Evolutionary conservation across 1,140 invertebrate species (phyloP).

Genomic region (Papilio helenus): DNA sequence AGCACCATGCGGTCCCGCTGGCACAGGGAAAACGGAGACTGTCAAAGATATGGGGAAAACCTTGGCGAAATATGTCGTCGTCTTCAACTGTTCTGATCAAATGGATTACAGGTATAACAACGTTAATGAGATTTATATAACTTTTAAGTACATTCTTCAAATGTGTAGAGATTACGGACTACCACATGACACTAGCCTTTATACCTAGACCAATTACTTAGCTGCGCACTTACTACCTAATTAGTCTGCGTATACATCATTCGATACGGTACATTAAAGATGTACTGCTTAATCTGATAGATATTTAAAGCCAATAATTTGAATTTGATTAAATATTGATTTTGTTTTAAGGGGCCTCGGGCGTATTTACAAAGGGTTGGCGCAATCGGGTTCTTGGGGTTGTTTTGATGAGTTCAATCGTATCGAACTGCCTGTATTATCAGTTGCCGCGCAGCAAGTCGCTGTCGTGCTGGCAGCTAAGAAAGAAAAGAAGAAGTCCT

Average conservation of each 20-base stretch:
- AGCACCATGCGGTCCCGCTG: slow-evolving; percentile 96
- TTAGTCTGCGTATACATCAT: too few relatives aligned
- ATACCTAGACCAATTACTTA: too few relatives aligned
- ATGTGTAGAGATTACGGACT: too few relatives aligned
- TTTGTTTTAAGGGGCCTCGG: slow-evolving; percentile 88
- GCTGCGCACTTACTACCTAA: too few relatives aligned
- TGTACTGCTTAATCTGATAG: too few relatives aligned
- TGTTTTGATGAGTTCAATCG: slow-evolving; percentile 99
- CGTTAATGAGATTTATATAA: too few relatives aligned
- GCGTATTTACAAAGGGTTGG: slow-evolving; percentile 94
- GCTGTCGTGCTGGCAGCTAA: slow-evolving; percentile 95
- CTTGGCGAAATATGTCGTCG: slow-evolving; percentile 97
- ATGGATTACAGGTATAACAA: slow-evolving; percentile 95
- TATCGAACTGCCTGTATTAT: slow-evolving; percentile 96
- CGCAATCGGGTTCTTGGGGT: slow-evolving; percentile 98
- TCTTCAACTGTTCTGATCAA: slow-evolving; percentile 99
- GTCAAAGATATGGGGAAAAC: slow-evolving; percentile 99
- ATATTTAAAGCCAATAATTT: too few relatives aligned
- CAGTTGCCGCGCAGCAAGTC: slow-evolving; percentile 98
- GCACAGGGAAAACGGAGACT: slow-evolving; percentile 98
- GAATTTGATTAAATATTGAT: slow-evolving; percentile 17
- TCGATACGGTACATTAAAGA: too few relatives aligned
- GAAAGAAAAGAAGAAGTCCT: slow-evolving; percentile 95
- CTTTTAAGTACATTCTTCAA: too few relatives aligned
- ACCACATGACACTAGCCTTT: too few relatives aligned